Evolutionary conservation across 2,113 vertebrate genomes (phyloP).

Genomic region (Phylloscopus whistleri): DNA sequence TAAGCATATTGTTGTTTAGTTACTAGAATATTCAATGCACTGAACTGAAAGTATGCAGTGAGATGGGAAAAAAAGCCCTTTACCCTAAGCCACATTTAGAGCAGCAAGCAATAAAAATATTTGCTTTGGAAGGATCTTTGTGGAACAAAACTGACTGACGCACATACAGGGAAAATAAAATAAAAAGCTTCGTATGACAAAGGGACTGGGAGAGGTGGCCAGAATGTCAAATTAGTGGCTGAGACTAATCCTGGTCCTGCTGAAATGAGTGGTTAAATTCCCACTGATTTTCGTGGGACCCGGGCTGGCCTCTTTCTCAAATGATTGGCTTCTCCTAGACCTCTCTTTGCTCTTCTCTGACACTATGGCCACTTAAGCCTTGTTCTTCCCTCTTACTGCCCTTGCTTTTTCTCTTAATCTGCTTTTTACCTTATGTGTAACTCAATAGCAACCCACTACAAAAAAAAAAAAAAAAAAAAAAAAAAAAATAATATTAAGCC

Average conservation of each 20-base stretch:
- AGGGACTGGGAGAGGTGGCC: constrained; percentile 5
- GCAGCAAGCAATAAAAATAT: constrained; percentile 63
- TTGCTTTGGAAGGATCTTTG: constrained; percentile 59
- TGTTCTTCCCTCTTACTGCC: neutral
- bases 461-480: neutral
- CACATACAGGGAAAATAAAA: constrained; percentile 50
- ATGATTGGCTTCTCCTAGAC: neutral
- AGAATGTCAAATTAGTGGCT: constrained; percentile 39
- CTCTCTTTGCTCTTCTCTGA: neutral
- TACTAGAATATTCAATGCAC: constrained; percentile 55
- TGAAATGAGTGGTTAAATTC: neutral
- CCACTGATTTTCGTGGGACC: neutral
- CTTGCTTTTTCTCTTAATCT: neutral
- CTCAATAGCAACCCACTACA: neutral
- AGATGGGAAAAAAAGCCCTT: constrained; percentile 30
- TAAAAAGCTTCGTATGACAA: constrained; percentile 45
- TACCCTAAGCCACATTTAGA: constrained; percentile 57
- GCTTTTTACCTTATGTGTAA: neutral
- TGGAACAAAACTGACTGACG: constrained; percentile 56
- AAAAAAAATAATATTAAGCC: neutral
- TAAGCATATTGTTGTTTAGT: constrained; percentile 54
- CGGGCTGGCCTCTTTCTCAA: neutral
- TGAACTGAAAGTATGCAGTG: constrained; percentile 33
- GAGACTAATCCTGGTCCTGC: neutral
- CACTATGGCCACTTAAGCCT: neutral